These are phyloP conservation scores for Phylloscopus trochilus DNA, from an alignment of 2,113 vertebrate species.

Conservation along the genomic window DNA sequence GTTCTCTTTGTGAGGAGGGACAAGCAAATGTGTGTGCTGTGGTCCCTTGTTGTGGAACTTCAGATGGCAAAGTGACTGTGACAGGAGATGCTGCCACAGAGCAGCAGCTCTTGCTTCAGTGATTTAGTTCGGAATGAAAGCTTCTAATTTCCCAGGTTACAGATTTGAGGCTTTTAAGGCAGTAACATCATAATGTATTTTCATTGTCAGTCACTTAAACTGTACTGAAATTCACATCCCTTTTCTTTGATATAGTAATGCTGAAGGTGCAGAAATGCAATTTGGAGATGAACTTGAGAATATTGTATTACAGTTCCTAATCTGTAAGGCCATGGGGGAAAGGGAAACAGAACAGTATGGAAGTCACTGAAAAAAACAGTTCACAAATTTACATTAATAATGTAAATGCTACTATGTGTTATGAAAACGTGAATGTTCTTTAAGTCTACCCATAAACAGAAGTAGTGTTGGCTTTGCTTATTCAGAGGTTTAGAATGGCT, in stretches of 20 bases:
- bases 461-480: neutral
- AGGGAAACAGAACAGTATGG: neutral
- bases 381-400: neutral
- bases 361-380: neutral
- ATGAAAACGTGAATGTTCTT: neutral
- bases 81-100: neutral
- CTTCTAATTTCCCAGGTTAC: neutral
- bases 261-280: neutral
- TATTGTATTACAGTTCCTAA: neutral
- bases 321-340: neutral
- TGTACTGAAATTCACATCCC: neutral
- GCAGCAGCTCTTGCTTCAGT: neutral
- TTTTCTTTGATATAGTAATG: neutral
- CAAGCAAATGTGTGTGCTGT: neutral
- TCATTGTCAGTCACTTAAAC: neutral
- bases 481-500: neutral
- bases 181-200: neutral
- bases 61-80: neutral
- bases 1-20: accelerated
- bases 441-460: neutral
- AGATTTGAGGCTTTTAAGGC: neutral
- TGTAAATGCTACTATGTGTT: neutral
- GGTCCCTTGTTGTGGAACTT: neutral
- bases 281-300: neutral
- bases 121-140: neutral